A percentile compares a stretch with the other conserved stretches of the same genome.
These are phyloP conservation scores for Hofmannophila pseudospretella DNA, from an alignment of 2,888 invertebrate genomes.

Conservation along the genomic window DNA sequence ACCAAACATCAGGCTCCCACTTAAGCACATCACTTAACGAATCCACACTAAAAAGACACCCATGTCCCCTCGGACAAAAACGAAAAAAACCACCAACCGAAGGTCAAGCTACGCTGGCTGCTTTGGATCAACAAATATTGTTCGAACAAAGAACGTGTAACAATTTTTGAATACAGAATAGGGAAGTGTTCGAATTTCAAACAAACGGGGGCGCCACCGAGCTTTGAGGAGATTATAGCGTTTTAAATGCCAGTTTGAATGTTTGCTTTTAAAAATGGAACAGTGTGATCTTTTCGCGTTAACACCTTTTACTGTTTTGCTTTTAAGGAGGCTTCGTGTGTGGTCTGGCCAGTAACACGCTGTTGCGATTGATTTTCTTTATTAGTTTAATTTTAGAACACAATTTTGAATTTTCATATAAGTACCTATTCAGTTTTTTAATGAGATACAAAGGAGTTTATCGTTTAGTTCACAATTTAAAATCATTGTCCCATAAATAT, in stretches of 20 bases:
- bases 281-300: conserved; percentile 64
- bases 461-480: too few species aligned
- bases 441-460: too few species aligned
- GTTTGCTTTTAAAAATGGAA: conserved; percentile 67
- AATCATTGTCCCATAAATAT: conserved; percentile 22
- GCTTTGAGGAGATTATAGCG: conserved; percentile 62
- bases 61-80: conserved; percentile 23
- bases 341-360: conserved; percentile 38
- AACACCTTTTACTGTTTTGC: conserved; percentile 72
- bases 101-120: conserved; percentile 44
- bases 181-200: conserved; percentile 24
- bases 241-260: conserved; percentile 51
- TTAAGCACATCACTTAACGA: conserved; percentile 66
- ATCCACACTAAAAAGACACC: conserved; percentile 48
- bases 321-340: conserved; percentile 62
- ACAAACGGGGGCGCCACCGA: conserved; percentile 59
- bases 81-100: conserved; percentile 18
- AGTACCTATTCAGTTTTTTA: too few species aligned
- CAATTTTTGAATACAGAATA: conserved; percentile 51
- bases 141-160: conserved; percentile 59
- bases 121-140: conserved; percentile 56
- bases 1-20: conserved; percentile 68
- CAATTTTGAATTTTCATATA: too few species aligned
- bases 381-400: neutral
- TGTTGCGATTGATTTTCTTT: conserved; percentile 5